A percentile compares a stretch with the other conserved stretches of the same genome.
Evolutionary conservation across 2,888 invertebrate species (phyloP).

Genomic region (Microctonus brassicae): DNA sequence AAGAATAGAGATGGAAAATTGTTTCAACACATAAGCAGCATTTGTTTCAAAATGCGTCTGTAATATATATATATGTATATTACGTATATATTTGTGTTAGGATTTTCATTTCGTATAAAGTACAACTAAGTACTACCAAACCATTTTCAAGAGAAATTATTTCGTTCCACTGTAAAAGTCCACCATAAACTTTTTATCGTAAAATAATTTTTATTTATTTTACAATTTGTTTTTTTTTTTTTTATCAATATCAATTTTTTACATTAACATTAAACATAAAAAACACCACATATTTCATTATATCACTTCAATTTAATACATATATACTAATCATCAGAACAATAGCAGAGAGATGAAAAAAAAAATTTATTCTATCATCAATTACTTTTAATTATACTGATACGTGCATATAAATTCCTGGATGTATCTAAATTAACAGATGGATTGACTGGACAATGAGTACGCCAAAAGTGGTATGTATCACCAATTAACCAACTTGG

Average conservation of each 20-base stretch:
- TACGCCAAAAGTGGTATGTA: background rate
- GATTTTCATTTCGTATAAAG: slow-evolving; percentile 23
- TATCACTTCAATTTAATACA: too few species aligned
- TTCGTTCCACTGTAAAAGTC: slow-evolving; percentile 24
- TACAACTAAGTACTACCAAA: slow-evolving; percentile 9
- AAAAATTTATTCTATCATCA: too few species aligned
- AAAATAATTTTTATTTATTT: background rate
- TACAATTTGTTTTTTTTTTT: background rate
- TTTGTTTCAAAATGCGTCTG: background rate
- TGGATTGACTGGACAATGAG: background rate
- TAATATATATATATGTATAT: background rate
- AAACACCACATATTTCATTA: too few species aligned
- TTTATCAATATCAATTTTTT: background rate
- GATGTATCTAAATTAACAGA: background rate
- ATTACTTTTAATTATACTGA: too few species aligned
- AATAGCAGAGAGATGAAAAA: too few species aligned
- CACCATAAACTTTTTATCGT: background rate
- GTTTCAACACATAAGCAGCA: background rate
- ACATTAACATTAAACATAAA: too few species aligned
- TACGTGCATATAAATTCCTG: too few species aligned
- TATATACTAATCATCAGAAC: too few species aligned
- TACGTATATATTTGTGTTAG: background rate
- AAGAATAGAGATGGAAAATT: slow-evolving; percentile 10
- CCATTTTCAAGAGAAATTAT: slow-evolving; percentile 32
- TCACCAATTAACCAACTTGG: slow-evolving; percentile 59